Base-by-base conservation (phyloP, 2,113 vertebrate genomes). In the Tylochromis polylepis region DNA sequence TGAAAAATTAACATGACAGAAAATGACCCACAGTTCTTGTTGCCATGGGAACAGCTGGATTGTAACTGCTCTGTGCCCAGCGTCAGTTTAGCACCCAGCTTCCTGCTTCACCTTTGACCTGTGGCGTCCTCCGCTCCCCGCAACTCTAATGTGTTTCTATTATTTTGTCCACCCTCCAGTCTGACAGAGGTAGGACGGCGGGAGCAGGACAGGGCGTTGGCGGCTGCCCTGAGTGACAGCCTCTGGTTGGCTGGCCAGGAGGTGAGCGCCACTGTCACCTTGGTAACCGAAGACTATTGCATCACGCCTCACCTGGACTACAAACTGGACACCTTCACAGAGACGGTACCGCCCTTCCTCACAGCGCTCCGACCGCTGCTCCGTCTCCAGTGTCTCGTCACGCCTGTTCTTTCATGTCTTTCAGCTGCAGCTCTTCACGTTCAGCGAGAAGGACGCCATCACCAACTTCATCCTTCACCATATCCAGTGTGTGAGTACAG, bases 161-260 rank as follows among this genome's bases (percentile, higher is more conserved):
- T 75, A 57, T 84, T 84, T 27, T 72, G 14, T 84, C 62, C 84
- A 49, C 11, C 5, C 14, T 53, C 6, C 90, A 98, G 98, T 80
- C 90, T 98, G n/a, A 0, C 67, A 29, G 81, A 84, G 9, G 14
- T 96, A 0, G 93, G 96, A 41, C 84, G 7, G 18, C 58, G 5
- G 49, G 94, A 97, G 4, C 98, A 98, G 87, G 93, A 94, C 1
- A 79, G 6, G 20, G 96, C 95, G 0, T 88, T 99, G 91, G 96
- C 96, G 0, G 56, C 6, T 0, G 96, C 94, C 0, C 80, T 98
- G 58, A 85, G 96, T 1, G 95, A 96, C 84, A 96, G 93, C 83
- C 95, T 98, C n/a, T 99, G 98, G 98, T 95, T 92, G 38, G 96
- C 97, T 0, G 98, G 97, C 22, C 96, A 95, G 20, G 87, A 95